phyloP scores from a whole-genome alignment of 1,140 invertebrate genomes.

The Orussus abietinus region DNA sequence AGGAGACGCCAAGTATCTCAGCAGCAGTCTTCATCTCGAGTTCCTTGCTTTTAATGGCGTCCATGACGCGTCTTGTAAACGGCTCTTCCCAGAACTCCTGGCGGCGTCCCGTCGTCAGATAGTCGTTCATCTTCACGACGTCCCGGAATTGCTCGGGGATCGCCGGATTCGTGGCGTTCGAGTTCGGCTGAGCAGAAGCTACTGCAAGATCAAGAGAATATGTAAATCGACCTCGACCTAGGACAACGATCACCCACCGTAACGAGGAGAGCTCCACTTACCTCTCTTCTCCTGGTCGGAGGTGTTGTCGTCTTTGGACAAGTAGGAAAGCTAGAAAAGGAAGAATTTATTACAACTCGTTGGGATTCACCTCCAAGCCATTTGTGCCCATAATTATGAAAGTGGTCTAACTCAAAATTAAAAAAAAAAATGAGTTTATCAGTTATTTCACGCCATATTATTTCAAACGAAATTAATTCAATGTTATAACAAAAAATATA shows the following conservation, averaged over 20 bases:
- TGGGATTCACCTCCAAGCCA: neutral
- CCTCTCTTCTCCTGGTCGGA: slow-evolving; percentile 57
- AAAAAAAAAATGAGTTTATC: too few relatives aligned
- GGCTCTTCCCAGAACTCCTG: slow-evolving; percentile 91
- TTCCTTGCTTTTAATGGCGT: slow-evolving; percentile 84
- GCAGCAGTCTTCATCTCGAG: slow-evolving; percentile 91
- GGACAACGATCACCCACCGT: too few relatives aligned
- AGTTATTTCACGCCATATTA: too few relatives aligned
- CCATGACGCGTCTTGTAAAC: slow-evolving; percentile 77
- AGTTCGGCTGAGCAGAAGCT: slow-evolving; percentile 37
- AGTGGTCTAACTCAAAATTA: too few relatives aligned
- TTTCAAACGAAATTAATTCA: slow-evolving; percentile 2
- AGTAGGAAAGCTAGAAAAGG: slow-evolving; percentile 45
- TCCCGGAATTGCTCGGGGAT: slow-evolving; percentile 63
- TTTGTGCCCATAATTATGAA: too few relatives aligned
- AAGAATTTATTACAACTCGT: slow-evolving; percentile 1
- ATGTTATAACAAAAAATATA: slow-evolving; percentile 1
- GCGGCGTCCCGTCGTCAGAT: slow-evolving; percentile 75
- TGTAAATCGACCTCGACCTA: too few relatives aligned
- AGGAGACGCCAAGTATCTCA: slow-evolving; percentile 81
- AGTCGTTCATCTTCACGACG: slow-evolving; percentile 84
- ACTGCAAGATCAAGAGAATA: slow-evolving; percentile 23
- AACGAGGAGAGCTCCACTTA: too few relatives aligned
- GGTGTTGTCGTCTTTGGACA: slow-evolving; percentile 41
- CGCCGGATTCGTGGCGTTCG: slow-evolving; percentile 43